Evolutionary conservation across 1,140 invertebrate species (phyloP), one percentile per base, ranked within the genome.

Genomic region (Coptotermes formosanus): DNA sequence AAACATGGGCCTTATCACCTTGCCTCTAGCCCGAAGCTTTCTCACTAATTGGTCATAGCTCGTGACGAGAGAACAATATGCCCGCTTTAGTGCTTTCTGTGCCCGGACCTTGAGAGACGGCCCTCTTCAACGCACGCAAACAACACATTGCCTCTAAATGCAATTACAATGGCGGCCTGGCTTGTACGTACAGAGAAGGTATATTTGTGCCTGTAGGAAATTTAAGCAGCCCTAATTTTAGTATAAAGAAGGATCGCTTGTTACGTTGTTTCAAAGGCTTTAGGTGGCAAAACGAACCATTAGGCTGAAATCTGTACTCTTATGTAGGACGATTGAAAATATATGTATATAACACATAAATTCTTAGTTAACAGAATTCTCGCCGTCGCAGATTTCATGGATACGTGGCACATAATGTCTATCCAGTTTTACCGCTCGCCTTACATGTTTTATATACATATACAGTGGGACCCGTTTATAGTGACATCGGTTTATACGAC

Each of bases 41-140:
- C 64, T 75, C 25, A 30, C 64, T 75, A 75, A 75, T 75, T 75
- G 64, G 64, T 30, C 64, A 75, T 75, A 75, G 64, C 64, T 75
- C 64, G 64, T 75, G 64, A 75, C 25, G 25, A n/a, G 64, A 9
- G n/a, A 75, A 75, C 64, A 75, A 30, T 30, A 1, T n/a, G 64
- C 9, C 64, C 8, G 16, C 25, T 2, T 75, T 25, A 6, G n/a
- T 75, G 11, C 25, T 30, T 25, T 30, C n/a, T 8, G 23, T n/a
- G 64, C 25, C 64, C 14, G 25, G 6, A 25, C 25, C 25, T 75
- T 30, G 64, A 75, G n/a, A 14, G 64, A 75, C n/a, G 64, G 64
- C 25, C 14, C 64, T 75, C 9, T 30, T 75, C n/a, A 75, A 30
- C 64, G 14, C 64, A 75, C 64, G 64, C 64, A 75, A 75, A 75